Evolutionary conservation across 2,113 vertebrate genomes (phyloP), one percentile per base, ranked within the genome.

Genomic region (Trichechus manatus): DNA sequence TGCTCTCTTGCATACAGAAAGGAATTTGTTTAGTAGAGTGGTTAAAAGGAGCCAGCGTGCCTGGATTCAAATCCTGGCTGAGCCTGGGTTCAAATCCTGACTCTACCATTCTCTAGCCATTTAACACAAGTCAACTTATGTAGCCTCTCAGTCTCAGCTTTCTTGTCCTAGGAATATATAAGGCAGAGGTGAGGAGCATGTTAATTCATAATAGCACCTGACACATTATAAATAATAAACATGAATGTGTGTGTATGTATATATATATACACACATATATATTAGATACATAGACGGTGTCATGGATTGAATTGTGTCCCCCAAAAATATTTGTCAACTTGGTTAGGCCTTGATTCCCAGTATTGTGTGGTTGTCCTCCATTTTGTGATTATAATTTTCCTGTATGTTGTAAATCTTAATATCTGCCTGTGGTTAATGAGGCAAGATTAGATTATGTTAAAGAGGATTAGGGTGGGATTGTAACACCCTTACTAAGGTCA

Each of bases 161-260:
- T 91, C 50, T 91, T 33, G 72, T 72, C 42, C 3, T 72, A 70
- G 50, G 47, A 79, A 22, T 86, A 72, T 39, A 70, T 39, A 80
- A 14, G 64, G 39, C 25, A 91, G 39, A 33, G 2, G 7, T 80
- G 20, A 85, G 25, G 50, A 36, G 9, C 36, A 6, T 72, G 63
- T 72, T 80, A 63, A 79, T 86, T 68, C 61, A 80, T 80, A 77
- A 78, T 7, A 72, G 50, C 50, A 84, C 47, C 77, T 47, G 74
- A 20, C 50, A 86, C 50, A 42, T 42, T 80, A 70, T 91, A 91
- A 79, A 63, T 89, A 72, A 61, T 85, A 85, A 79, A 79, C 47
- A 78, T 63, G 25, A 9, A 29, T 29, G 27, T 70, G 77, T 59
- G 77, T 56, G 53, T 56, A 11, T 56, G 53, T 56, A 56, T 47